Conservation (phyloP, 2,113 vertebrate genomes). For the Microtus richardsoni region DNA sequence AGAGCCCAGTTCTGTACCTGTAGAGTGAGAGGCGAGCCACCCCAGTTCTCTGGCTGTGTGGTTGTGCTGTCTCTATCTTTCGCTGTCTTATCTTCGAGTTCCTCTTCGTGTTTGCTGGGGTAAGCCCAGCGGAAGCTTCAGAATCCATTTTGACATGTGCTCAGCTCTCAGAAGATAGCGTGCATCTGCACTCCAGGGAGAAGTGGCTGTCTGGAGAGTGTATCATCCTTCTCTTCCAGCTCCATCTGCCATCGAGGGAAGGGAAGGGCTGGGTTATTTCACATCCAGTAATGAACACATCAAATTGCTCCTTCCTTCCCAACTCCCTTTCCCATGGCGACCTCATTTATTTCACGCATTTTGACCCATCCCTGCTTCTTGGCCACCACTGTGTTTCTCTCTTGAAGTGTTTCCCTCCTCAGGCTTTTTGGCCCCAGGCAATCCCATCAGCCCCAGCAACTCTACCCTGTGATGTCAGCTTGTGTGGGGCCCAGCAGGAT, state of each 20-base stretch:
- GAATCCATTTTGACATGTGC: not conserved
- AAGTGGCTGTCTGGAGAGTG: constrained; percentile 61
- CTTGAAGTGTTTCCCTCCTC: constrained; percentile 82
- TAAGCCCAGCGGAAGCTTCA: rapidly evolving
- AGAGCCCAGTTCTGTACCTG: not conserved
- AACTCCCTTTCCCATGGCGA: constrained; percentile 50
- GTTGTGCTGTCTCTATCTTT: not conserved
- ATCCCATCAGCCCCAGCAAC: constrained; percentile 84
- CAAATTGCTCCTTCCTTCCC: constrained; percentile 16
- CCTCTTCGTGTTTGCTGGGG: not conserved
- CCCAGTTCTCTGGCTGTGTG: not conserved
- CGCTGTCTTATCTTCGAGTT: too few species aligned
- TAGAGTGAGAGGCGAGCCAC: not conserved
- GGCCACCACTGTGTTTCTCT: constrained; percentile 74
- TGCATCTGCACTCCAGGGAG: not conserved
- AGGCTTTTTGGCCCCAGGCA: constrained; percentile 85
- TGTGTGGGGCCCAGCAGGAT: constrained; percentile 86
- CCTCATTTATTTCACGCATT: constrained; percentile 82
- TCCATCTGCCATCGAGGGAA: not conserved
- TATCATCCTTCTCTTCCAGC: constrained; percentile 22
- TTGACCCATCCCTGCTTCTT: constrained; percentile 77
- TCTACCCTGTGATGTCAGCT: constrained; percentile 86
- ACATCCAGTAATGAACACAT: constrained; percentile 76
- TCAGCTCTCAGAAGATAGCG: not conserved
- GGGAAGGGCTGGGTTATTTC: constrained; percentile 70